A percentile compares a stretch with the other conserved stretches of the same genome.
Conservation (phyloP, 2,113 vertebrate species). For the Catharus minimus region DNA sequence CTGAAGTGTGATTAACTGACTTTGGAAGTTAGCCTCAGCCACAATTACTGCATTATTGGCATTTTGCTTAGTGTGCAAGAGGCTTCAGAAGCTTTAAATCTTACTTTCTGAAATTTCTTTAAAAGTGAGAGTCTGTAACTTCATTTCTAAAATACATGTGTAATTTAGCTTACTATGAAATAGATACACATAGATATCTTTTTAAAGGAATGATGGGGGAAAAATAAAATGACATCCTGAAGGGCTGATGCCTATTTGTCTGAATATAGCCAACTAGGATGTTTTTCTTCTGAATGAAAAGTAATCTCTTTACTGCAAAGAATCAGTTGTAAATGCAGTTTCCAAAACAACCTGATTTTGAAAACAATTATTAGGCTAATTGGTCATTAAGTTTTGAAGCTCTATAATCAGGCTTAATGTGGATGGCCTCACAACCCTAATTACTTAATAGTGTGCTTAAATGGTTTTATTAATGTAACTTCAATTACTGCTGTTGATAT, state of each 20-base stretch:
- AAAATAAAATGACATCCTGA: not conserved
- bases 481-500: not conserved
- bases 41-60: not conserved
- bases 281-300: not conserved
- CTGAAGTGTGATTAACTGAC: not conserved
- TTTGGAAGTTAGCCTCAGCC: not conserved
- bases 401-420: not conserved
- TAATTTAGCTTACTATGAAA: not conserved
- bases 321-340: not conserved
- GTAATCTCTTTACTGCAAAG: not conserved
- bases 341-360: not conserved
- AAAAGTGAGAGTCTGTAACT: not conserved
- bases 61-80: not conserved
- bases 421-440: not conserved
- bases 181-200: not conserved
- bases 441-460: not conserved
- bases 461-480: not conserved
- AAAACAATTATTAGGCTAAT: slow-evolving; percentile 18
- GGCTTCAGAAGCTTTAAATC: not conserved
- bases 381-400: not conserved
- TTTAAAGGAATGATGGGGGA: not conserved
- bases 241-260: not conserved
- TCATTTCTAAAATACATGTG: not conserved
- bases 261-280: not conserved
- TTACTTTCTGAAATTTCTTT: not conserved